Conservation (phyloP, 2,113 vertebrate species). For the Mesoclemmys tuberculata region DNA sequence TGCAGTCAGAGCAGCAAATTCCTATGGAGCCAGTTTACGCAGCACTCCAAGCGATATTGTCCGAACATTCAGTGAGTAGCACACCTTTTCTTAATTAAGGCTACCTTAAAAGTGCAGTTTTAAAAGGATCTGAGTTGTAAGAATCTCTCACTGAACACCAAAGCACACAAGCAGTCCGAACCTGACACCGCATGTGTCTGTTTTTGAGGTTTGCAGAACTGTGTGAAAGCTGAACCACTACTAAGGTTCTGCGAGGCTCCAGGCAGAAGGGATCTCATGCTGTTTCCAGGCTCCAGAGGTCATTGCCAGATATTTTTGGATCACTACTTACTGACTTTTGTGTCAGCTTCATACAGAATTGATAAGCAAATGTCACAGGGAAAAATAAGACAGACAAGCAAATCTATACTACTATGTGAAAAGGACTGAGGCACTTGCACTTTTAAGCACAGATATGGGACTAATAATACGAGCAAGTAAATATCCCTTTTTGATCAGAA, state of each 20-base stretch:
- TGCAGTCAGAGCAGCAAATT: slow-evolving; percentile 86
- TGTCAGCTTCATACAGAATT: slow-evolving; percentile 4
- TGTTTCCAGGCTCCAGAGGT: not conserved
- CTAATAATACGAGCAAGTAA: not conserved
- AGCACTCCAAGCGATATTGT: slow-evolving; percentile 83
- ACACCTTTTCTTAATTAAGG: not conserved
- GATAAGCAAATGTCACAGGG: not conserved
- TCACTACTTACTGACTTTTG: not conserved
- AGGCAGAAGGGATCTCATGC: not conserved
- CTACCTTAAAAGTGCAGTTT: accelerated
- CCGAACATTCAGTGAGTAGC: slow-evolving; percentile 87
- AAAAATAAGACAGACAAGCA: not conserved
- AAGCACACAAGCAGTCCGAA: too few relatives aligned
- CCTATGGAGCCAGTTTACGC: slow-evolving; percentile 84
- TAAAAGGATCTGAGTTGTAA: not conserved
- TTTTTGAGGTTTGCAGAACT: not conserved
- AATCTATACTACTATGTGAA: not conserved
- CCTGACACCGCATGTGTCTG: not conserved
- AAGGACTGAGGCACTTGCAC: not conserved
- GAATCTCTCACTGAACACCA: not conserved
- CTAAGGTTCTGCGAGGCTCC: not conserved
- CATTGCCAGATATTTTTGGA: slow-evolving; percentile 57
- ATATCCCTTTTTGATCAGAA: not conserved
- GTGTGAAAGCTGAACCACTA: slow-evolving; percentile 7
- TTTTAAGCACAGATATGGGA: not conserved